Conservation (phyloP, 2,888 invertebrate species). For the Chloroclysta siterata region DNA sequence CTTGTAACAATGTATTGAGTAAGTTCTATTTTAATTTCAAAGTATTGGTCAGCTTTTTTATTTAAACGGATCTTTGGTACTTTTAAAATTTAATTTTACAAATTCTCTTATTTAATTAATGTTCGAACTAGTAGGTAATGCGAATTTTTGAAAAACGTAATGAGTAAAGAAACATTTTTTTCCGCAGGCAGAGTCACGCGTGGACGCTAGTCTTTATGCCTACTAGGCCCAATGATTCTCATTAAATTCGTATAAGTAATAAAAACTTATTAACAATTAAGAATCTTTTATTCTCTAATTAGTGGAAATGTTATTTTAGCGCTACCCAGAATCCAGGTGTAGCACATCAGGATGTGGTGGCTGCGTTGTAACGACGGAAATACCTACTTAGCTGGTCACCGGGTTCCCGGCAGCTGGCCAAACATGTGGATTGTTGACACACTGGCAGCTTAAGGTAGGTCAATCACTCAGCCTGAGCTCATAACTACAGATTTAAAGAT, state of each 20-base stretch:
- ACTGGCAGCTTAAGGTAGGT: neutral
- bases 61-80: too few species aligned
- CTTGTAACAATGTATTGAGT: constrained; percentile 13
- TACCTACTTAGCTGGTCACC: constrained; percentile 1
- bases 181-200: too few species aligned
- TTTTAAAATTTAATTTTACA: too few species aligned
- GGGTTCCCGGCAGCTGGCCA: constrained; percentile 8
- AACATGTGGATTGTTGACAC: constrained; percentile 4
- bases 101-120: too few species aligned
- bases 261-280: too few species aligned
- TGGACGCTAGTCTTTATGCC: too few species aligned
- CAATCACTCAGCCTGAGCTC: neutral
- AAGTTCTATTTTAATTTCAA: constrained; percentile 12
- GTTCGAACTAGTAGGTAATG: too few species aligned
- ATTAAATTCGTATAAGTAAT: too few species aligned
- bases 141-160: too few species aligned
- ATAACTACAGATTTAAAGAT: too few species aligned
- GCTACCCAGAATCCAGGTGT: constrained; percentile 5
- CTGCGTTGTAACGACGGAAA: neutral
- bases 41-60: neutral
- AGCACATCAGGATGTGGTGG: constrained; percentile 1
- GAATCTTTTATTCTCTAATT: neutral
- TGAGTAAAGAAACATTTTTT: too few species aligned
- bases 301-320: neutral
- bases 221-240: too few species aligned